Percentiles rank a stretch among this genome's conserved stretches.
Evolutionary conservation across 2,888 invertebrate genomes (phyloP).

Genomic region (Ptilodon capucinus): DNA sequence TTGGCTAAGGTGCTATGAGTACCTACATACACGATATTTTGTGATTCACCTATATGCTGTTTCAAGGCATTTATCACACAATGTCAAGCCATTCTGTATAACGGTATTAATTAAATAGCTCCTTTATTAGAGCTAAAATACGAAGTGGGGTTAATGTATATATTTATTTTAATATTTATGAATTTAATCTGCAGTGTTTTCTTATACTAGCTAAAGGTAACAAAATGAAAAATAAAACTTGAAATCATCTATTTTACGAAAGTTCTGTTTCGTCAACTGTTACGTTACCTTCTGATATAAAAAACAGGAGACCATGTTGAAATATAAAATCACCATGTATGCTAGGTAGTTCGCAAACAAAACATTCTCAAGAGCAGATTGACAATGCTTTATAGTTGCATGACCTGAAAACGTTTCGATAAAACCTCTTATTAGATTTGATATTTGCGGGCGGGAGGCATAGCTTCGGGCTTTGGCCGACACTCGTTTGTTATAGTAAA

Average conservation of each 20-base stretch:
- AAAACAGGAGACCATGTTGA: background rate
- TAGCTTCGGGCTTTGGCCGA: conserved; percentile 27
- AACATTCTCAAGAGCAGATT: conserved; percentile 53
- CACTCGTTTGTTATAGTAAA: conserved; percentile 33
- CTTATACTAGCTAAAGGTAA: background rate
- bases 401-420: conserved; percentile 50
- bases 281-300: background rate
- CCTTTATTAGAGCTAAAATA: background rate
- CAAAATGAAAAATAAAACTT: background rate
- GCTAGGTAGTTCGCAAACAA: conserved; percentile 28
- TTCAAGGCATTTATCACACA: conserved; percentile 25
- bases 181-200: background rate
- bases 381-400: conserved; percentile 55
- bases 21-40: conserved; percentile 41
- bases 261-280: background rate
- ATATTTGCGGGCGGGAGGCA: conserved; percentile 49
- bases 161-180: background rate
- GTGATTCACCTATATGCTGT: conserved; percentile 39
- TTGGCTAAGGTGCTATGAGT: conserved; percentile 43
- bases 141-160: background rate
- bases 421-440: conserved; percentile 62
- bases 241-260: background rate
- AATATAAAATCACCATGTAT: conserved; percentile 3
- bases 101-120: background rate
- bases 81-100: conserved; percentile 8